phyloP scores from a whole-genome alignment of 2,113 vertebrate species.

The Anarrhichthys ocellatus region DNA sequence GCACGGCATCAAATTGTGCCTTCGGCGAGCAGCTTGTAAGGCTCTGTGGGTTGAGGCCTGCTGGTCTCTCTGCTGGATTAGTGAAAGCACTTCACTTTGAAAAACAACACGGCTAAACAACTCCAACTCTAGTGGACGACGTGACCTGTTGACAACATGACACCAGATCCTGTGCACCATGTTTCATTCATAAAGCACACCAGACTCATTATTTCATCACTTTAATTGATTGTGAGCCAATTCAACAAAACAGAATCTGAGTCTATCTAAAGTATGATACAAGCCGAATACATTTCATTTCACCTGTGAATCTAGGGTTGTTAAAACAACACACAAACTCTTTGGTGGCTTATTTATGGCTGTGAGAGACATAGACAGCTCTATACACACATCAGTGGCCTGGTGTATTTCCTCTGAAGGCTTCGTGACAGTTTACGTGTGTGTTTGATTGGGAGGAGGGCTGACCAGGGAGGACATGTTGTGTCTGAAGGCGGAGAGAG shows the following conservation, averaged over 20 bases:
- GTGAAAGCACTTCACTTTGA: slow-evolving; percentile 15
- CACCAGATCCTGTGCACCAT: neutral
- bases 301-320: neutral
- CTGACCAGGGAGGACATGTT: slow-evolving; percentile 64
- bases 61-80: slow-evolving; percentile 32
- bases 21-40: neutral
- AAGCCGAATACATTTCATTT: neutral
- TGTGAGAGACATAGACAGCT: neutral
- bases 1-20: slow-evolving; percentile 7
- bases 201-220: neutral
- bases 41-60: slow-evolving; percentile 24
- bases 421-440: slow-evolving; percentile 12
- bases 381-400: neutral
- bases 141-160: slow-evolving; percentile 2
- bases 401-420: slow-evolving; percentile 2
- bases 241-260: slow-evolving; percentile 4
- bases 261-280: neutral
- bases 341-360: neutral
- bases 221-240: slow-evolving; percentile 20
- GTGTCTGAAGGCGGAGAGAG: slow-evolving; percentile 63
- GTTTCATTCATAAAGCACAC: neutral
- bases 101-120: neutral
- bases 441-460: slow-evolving; percentile 36
- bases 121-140: neutral
- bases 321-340: slow-evolving; percentile 5